Base-by-base conservation (phyloP, 1,140 invertebrate species). In the Pseudomyrmex pallidus region DNA sequence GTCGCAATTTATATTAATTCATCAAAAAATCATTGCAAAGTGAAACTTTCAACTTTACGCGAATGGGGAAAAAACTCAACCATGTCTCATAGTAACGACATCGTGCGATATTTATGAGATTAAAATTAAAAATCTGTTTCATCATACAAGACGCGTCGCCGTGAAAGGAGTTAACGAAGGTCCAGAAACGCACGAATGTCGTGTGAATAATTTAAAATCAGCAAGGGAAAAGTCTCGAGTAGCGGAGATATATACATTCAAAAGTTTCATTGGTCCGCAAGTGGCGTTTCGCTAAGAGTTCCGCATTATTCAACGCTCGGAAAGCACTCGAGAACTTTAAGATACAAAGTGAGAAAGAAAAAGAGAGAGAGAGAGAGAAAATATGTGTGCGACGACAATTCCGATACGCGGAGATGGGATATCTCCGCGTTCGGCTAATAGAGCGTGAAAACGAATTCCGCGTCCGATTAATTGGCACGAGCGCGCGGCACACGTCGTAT, bases 381-480 rank as follows among this genome's bases (percentile, higher is more conserved):
- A 35, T 35, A 35, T 35, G 35, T 5, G 22, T 7, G 44, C 10
- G 20, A 1, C 1, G 15, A 50, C 20, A 20, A 61, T 61, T 44
- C 10, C 72, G 13, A 74, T 54, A 63, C 15, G 4, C 20, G n/a
- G 35, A 35, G 15, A 54, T 54, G 44, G 66, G 35, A 63, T 74
- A 48, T 54, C 12, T 54, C 22, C 20, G 17, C 35, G 20, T 63
- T 35, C 22, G 35, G 52, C 52, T 67, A 77, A 77, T 54, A 35
- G 5, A 77, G 25, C 74, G 74, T 25, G 22, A 48, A 76, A 76
- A 64, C 22, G 25, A 35, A 77, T 67, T 22, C 25, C 13, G 46
- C 59, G 61, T 76, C 44, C 15, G 20, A n/a, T 74, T 74, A 76
- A 76, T 76, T 76, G 46, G 22, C n/a, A 76, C 46, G 73, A 63